These are phyloP conservation scores for Pachypanchax playfairii DNA, from an alignment of 2,113 vertebrate species.

Conservation along the genomic window DNA sequence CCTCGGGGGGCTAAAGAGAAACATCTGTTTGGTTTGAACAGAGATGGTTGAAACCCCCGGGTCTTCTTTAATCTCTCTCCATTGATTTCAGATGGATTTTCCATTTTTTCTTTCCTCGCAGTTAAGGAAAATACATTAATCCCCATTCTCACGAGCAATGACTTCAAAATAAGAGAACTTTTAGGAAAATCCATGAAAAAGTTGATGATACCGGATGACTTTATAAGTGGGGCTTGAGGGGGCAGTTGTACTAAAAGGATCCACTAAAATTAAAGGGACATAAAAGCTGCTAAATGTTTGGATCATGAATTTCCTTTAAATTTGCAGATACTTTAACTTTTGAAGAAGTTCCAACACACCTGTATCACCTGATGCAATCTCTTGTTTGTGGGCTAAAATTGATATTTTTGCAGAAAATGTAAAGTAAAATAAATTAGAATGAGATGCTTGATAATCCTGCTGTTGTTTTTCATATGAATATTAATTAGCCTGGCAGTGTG, in stretches of 20 bases:
- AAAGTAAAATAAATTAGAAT: too few species aligned
- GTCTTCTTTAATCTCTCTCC: constrained; percentile 44
- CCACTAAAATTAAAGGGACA: neutral
- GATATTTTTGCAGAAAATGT: too few species aligned
- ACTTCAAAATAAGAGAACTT: constrained; percentile 54
- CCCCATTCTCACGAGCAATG: constrained; percentile 31
- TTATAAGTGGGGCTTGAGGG: neutral
- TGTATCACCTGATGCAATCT: too few species aligned
- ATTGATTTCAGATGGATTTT: constrained; percentile 63
- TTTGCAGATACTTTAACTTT: too few species aligned
- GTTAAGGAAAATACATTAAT: constrained; percentile 53
- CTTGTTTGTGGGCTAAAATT: too few species aligned
- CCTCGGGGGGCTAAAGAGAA: constrained; percentile 17
- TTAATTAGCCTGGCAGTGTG: too few species aligned
- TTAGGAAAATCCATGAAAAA: neutral
- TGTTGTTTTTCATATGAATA: too few species aligned
- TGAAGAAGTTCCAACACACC: too few species aligned
- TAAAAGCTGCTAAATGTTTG: neutral
- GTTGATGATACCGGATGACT: constrained; percentile 16
- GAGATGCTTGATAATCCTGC: too few species aligned
- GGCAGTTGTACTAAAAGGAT: constrained; percentile 4
- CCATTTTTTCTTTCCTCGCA: constrained; percentile 50
- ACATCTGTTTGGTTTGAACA: constrained; percentile 33
- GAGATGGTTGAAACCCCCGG: constrained; percentile 37
- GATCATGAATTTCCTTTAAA: constrained; percentile 9